These are phyloP conservation scores for Orthosia incerta DNA, from an alignment of 2,888 invertebrate genomes.

Conservation along the genomic window DNA sequence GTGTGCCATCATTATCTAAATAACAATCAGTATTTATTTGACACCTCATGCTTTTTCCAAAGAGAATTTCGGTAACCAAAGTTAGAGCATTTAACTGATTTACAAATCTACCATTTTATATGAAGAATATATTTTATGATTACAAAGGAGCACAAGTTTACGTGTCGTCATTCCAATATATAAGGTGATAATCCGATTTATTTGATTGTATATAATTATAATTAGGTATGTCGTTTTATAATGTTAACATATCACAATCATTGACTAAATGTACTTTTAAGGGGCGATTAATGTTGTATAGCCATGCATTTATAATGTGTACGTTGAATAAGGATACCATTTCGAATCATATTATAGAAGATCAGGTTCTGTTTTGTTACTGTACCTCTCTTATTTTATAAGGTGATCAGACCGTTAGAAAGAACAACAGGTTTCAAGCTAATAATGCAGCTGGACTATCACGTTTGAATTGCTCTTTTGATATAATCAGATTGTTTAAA, in stretches of 20 bases:
- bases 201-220: slow-evolving; percentile 61
- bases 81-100: slow-evolving; percentile 61
- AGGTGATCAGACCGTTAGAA: not conserved
- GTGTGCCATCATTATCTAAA: slow-evolving; percentile 69
- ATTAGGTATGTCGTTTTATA: slow-evolving; percentile 43
- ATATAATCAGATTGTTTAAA: not conserved
- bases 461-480: not conserved
- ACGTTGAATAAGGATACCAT: slow-evolving; percentile 26
- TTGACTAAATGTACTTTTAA: slow-evolving; percentile 49
- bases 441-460: not conserved
- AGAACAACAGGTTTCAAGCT: not conserved
- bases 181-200: slow-evolving; percentile 54
- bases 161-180: slow-evolving; percentile 60
- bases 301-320: slow-evolving; percentile 41
- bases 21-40: slow-evolving; percentile 57
- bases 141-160: slow-evolving; percentile 35
- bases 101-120: slow-evolving; percentile 45
- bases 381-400: not conserved
- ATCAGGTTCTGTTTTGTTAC: slow-evolving; percentile 5
- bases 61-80: slow-evolving; percentile 73
- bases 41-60: slow-evolving; percentile 74
- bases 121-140: slow-evolving; percentile 48
- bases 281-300: slow-evolving; percentile 46
- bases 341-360: not conserved
- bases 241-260: slow-evolving; percentile 64